phyloP scores from a whole-genome alignment of 2,797 vertebrate species.

The Bryconaethiops microstoma region DNA sequence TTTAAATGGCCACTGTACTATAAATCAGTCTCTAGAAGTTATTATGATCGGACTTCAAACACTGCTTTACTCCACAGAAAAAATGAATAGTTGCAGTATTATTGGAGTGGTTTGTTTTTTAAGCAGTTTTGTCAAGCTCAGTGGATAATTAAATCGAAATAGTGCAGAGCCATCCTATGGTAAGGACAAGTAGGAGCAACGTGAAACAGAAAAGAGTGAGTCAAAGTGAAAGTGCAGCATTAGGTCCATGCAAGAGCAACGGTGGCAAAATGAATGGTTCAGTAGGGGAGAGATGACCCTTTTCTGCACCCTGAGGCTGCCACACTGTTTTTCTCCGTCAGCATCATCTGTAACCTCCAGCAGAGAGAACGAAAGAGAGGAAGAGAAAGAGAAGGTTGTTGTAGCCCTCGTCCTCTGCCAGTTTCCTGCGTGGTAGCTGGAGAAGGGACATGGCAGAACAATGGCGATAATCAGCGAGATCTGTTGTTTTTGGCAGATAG shows the following conservation, averaged over 20 bases:
- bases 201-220: background rate
- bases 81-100: too few species aligned
- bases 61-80: too few species aligned
- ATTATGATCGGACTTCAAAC: too few species aligned
- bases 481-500: constrained; percentile 14
- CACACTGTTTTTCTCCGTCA: constrained; percentile 55
- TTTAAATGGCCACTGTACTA: too few species aligned
- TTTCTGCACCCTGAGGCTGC: constrained; percentile 51
- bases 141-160: too few species aligned
- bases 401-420: constrained; percentile 15
- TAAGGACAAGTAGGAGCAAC: background rate
- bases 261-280: constrained; percentile 55
- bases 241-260: constrained; percentile 52
- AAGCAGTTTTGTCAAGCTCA: too few species aligned
- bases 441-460: constrained; percentile 12
- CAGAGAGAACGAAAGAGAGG: constrained; percentile 3
- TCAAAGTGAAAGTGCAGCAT: constrained; percentile 5
- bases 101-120: too few species aligned
- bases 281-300: constrained; percentile 49
- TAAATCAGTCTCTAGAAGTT: too few species aligned
- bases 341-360: constrained; percentile 53
- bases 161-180: background rate
- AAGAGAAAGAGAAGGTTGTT: constrained; percentile 11
- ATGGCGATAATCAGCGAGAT: constrained; percentile 9
- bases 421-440: constrained; percentile 33